Base-by-base conservation (phyloP, 2,888 invertebrate genomes). In the Neelides folsomi region DNA sequence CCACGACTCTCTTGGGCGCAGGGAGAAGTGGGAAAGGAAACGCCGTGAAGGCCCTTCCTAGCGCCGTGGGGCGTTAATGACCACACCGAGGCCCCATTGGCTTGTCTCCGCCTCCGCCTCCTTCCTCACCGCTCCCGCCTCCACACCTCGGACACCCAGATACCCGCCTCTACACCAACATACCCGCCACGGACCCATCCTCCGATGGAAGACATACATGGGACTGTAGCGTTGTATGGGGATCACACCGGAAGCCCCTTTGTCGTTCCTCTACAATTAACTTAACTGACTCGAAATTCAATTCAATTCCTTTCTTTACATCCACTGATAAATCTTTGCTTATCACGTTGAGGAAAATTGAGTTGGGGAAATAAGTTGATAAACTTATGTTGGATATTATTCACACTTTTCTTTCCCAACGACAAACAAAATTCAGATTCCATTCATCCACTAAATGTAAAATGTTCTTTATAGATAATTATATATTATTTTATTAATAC, bases 291-390 rank as follows among this genome's bases (percentile, higher is more conserved):
- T 37, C 58, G 55, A 43, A 58, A 56, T 8, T 44, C 48, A 19
- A 47, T 50, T 38, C 45, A 38, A 43, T 49, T 27, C 42, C 38
- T n/a, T n/a, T n/a, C n/a, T n/a, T n/a, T n/a, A n/a, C n/a, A n/a
- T n/a, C n/a, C n/a, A n/a, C n/a, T n/a, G n/a, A n/a, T n/a, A n/a
- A n/a, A n/a, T n/a, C n/a, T n/a, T n/a, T n/a, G n/a, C 46, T 50
- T 38, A 45, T 35, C 49, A 39, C 39, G 47, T 45, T 54, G 54
- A 41, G 54, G 48, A 48, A 47, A 49, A 40, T 38, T 51, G 68
- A 69, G 68, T 70, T 70, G 70, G n/a, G n/a, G 69, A 70, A 68
- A 69, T 69, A 66, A 27, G 27, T 27, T 5, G 27, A 27, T 7
- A 27, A 27, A 5, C 27, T 3, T n/a, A n/a, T n/a, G 27, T 27